Base-by-base conservation (phyloP, 2,797 vertebrate genomes). In the Hemitrygon akajei region DNA sequence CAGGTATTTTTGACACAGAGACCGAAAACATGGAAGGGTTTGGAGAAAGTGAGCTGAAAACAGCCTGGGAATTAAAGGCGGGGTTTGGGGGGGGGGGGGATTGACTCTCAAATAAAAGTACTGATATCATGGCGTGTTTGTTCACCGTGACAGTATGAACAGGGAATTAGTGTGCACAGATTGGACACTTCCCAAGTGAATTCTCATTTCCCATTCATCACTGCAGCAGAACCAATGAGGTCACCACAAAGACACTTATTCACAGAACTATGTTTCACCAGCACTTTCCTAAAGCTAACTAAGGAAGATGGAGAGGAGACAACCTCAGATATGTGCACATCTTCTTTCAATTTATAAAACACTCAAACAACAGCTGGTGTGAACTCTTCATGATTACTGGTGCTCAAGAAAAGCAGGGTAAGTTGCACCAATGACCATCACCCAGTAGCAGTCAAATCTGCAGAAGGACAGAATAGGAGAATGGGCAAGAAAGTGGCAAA, bases 51-150 rank as follows among this genome's bases (percentile, higher is more conserved):
- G 60, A 7, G 30, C 91, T 69, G 86, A 58, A 71, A 2, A 10
- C 27, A 7, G 47, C 37, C 71, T 56, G 37, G 71, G 25, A 56
- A 93, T 71, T n/a, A 76, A 75, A 27, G 27, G 34, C 37, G 25
- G 25, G 5, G 86, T n/a, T n/a, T n/a, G n/a, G n/a, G 47, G 47
- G 47, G 0, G 0, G 47, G 47, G 47, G 47, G 47, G 34, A 18
- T 37, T 22, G 86, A 40, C 63, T 89, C 66, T 37, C 60, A 69
- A 69, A 20, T 37, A 0, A 89, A 69, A 34, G 37, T 69, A 63
- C 86, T 89, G 86, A 66, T 56, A 66, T 89, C 86, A 89, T 69
- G 86, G 66, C n/a, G 9, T 47, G 47, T 89, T 93, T 37, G 27
- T 25, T 75, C 34, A 20, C 37, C 7, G 40, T 76, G 40, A 75